A percentile compares a stretch with the other conserved stretches of the same genome.
Conservation (phyloP, 1,140 invertebrate genomes). For the Hermetia illucens region DNA sequence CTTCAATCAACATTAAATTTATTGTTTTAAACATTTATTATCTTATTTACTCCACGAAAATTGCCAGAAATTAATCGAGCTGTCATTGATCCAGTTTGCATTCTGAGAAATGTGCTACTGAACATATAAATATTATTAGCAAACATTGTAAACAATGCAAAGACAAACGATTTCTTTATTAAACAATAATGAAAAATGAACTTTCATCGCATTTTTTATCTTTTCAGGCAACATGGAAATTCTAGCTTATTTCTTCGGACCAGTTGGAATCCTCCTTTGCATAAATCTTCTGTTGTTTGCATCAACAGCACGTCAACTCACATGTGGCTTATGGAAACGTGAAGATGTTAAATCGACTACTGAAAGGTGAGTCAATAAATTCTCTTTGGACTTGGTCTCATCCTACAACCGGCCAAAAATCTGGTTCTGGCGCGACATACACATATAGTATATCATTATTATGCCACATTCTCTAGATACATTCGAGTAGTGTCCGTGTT, state of each 20-base stretch:
- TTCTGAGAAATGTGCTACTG: too few relatives aligned
- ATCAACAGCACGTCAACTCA: conserved; percentile 66
- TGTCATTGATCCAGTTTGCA: too few relatives aligned
- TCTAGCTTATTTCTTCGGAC: conserved; percentile 68
- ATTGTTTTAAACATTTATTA: background rate
- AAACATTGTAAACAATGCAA: too few relatives aligned
- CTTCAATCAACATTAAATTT: background rate
- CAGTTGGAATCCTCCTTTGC: conserved; percentile 57
- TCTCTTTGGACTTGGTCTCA: background rate
- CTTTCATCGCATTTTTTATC: conserved; percentile 11
- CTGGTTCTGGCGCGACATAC: too few relatives aligned
- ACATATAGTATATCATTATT: too few relatives aligned
- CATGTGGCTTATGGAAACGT: conserved; percentile 72
- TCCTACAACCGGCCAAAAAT: too few relatives aligned
- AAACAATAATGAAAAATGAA: background rate
- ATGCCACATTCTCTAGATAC: too few relatives aligned
- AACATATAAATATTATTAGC: too few relatives aligned
- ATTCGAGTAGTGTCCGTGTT: too few relatives aligned
- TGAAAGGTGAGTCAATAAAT: conserved; percentile 56
- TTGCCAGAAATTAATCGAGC: too few relatives aligned
- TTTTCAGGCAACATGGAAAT: conserved; percentile 55
- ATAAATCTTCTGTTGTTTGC: conserved; percentile 64
- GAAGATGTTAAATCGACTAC: conserved; percentile 76
- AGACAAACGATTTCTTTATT: background rate
- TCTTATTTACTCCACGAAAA: background rate